These are phyloP conservation scores for Melinaea menophilus DNA, from an alignment of 2,888 invertebrate genomes.

Conservation along the genomic window DNA sequence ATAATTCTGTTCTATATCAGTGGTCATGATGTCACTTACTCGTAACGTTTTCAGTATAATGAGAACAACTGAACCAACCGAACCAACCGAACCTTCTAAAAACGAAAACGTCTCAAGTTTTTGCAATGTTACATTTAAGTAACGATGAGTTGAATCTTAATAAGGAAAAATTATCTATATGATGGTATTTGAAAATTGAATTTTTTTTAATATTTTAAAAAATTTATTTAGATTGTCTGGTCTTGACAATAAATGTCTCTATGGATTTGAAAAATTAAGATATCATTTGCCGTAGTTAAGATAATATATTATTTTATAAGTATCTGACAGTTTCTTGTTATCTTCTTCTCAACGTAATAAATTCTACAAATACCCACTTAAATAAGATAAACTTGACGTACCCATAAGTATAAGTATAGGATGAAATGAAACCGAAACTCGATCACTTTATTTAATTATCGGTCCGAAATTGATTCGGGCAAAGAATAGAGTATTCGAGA, in stretches of 20 bases:
- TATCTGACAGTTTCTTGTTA: no score
- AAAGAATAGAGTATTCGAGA: slow-evolving; percentile 35
- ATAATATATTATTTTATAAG: no score
- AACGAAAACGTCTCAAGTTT: slow-evolving; percentile 4
- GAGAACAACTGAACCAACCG: not conserved
- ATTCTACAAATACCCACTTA: no score
- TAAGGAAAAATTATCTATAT: not conserved
- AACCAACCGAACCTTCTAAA: not conserved
- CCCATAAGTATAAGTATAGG: slow-evolving; percentile 9
- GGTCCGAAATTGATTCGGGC: slow-evolving; percentile 21
- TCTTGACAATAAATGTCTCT: no score
- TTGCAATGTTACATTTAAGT: not conserved
- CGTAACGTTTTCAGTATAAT: not conserved
- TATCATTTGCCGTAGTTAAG: no score
- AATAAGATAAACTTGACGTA: not conserved
- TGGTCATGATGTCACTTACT: not conserved
- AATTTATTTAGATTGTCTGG: no score
- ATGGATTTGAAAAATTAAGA: no score
- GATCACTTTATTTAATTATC: slow-evolving; percentile 30
- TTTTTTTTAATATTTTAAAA: no score
- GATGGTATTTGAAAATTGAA: not conserved
- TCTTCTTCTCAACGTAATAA: no score
- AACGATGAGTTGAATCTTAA: not conserved
- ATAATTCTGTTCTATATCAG: no score
- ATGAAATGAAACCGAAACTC: slow-evolving; percentile 9